Evolutionary conservation across 2,888 invertebrate species (phyloP), one percentile per base, ranked within the genome.

Genomic region (Microplitis deprimator): DNA sequence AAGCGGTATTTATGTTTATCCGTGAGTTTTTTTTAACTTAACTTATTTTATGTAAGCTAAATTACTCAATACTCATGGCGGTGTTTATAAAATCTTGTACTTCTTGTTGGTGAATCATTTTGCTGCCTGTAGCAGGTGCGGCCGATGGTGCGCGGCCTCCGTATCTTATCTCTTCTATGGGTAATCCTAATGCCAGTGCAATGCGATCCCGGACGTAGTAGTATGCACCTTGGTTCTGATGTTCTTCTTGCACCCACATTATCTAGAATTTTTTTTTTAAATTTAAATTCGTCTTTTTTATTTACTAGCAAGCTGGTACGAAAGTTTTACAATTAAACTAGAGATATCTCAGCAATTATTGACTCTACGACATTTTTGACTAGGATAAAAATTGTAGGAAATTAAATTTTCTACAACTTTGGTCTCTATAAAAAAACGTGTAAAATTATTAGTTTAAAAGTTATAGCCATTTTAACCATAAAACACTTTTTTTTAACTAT

Each of bases 191-290:
- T 1, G 86, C 84, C 59, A 84, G 75, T 0, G 85, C 85, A 41
- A 87, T 79, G 20, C 88, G 83, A 8, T 88, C 87, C 69, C 85
- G 82, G 7, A 94, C 93, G 86, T 94, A 97, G 0, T 91, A 88
- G 94, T 95, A 97, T 62, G 94, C 93, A 0, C 97, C 97, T 87
- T 94, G 94, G 90, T 97, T 97, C 90, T 95, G 97, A 89, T 96
- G 97, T 89, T 97, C 97, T 90, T 97, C 97, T 89, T 97, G 96
- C 62, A 93, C 92, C 94, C 95, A 97, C 81, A 92, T 91, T 59
- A 88, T 78, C 86, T 87, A 5, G 59, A 20, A 67, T 20, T 38
- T 10, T 68, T 10, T 68, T 59, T 17, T 17, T 0, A 3, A 72
- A 10, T 50, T 60, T 2, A 41, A 10, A 10, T 50, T 50, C 13